Evolutionary conservation across 1,140 invertebrate genomes (phyloP), one percentile per base, ranked within the genome.

Genomic region (Lasioglossum albipes): DNA sequence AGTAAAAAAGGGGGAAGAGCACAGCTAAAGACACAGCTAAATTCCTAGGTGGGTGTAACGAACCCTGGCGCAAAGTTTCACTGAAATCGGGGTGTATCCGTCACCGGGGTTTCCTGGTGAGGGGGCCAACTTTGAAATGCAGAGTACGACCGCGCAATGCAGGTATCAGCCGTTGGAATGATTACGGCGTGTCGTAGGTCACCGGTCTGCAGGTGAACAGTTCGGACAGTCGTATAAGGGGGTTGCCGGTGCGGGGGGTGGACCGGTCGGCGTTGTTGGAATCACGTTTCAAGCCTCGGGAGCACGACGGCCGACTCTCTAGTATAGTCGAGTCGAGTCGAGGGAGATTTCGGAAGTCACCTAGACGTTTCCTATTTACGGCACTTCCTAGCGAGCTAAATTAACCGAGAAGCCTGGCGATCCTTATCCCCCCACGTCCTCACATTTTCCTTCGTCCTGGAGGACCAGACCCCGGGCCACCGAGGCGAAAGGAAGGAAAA

Each of bases 371-470:
- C 83, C 90, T 92, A 92, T 92, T 92, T 92, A 92, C 89, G 88
- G 82, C 86, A 70, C 86, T 90, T 90, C 84, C 89, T 88, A 86
- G 65, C 79, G 52, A 80, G 85, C 89, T 92, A 92, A 93, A 93
- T 93, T 93, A 93, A 92, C 90, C 87, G 90, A 76, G 89, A 91
- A 90, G 89, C 86, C 85, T 76, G 72, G 71, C 84, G 92, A 93
- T 93, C 85, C 88, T 91, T 92, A 92, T 92, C 91, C 85, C 82
- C 82, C 74, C 79, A 80, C 83, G 86, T 90, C 87, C 87, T 90
- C 87, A 87, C 82, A 79, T 82, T 90, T 89, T 86, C 87, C 88
- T 85, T 87, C 87, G 82, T 89, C 76, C 84, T 87, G 57, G 66
- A 87, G 71, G 66, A 85, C 67, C 74, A 59, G 20, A 57, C 62